Evolutionary conservation across 2,888 invertebrate species (phyloP).

Genomic region (Tribolium freemani): DNA sequence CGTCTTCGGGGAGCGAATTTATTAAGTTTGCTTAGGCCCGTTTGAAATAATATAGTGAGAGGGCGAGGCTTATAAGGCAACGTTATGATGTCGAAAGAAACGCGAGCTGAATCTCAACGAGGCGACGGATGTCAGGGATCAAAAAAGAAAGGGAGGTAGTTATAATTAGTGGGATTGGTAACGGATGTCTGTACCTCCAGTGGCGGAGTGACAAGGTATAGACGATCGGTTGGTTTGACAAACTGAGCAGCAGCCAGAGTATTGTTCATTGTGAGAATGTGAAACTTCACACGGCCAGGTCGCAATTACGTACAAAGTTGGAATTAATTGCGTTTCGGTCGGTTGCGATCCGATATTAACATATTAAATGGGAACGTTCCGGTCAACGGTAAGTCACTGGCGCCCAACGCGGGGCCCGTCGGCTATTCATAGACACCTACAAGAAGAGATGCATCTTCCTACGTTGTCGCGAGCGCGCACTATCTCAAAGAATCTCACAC

Average conservation of each 20-base stretch:
- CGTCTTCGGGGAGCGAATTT: slow-evolving; percentile 19
- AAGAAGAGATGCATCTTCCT: slow-evolving; percentile 17
- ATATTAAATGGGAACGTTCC: slow-evolving; percentile 19
- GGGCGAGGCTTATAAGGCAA: slow-evolving; percentile 13
- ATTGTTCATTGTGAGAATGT: slow-evolving; percentile 29
- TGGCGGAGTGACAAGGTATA: too few species aligned
- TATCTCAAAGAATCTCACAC: slow-evolving; percentile 17
- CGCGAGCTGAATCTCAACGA: slow-evolving; percentile 15
- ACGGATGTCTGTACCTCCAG: neutral
- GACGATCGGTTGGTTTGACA: too few species aligned
- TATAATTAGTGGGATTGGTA: neutral
- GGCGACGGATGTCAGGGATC: neutral
- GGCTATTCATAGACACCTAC: neutral
- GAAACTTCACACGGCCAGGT: slow-evolving; percentile 19
- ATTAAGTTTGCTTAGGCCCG: slow-evolving; percentile 8
- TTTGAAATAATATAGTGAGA: slow-evolving; percentile 22
- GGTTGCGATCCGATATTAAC: slow-evolving; percentile 9
- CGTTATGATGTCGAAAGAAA: slow-evolving; percentile 3
- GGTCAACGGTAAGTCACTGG: slow-evolving; percentile 14
- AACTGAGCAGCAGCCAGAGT: neutral
- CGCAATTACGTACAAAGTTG: slow-evolving; percentile 22
- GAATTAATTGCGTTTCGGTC: slow-evolving; percentile 29
- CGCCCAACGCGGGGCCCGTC: neutral
- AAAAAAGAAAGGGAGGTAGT: neutral
- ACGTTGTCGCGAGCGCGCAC: neutral